Conservation (phyloP, 2,797 vertebrate species). For the Gobio occitaniae region DNA sequence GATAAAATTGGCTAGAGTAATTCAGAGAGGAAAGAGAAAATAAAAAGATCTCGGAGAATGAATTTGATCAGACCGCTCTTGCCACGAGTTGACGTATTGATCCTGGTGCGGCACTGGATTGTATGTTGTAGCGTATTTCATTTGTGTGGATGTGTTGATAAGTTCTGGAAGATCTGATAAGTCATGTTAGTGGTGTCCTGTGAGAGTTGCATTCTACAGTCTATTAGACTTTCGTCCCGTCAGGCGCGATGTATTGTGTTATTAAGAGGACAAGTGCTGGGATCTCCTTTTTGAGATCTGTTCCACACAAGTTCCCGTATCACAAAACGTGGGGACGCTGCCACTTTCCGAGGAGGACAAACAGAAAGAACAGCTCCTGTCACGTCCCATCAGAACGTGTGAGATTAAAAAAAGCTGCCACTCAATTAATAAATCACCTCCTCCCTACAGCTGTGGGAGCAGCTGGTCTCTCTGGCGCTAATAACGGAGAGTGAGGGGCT, state of each 20-base stretch:
- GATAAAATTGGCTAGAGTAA: not conserved
- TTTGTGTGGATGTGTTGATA: slow-evolving; percentile 27
- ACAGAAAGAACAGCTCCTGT: slow-evolving; percentile 49
- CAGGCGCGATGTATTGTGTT: not conserved
- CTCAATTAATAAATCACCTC: slow-evolving; percentile 63
- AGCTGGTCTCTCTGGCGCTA: slow-evolving; percentile 58
- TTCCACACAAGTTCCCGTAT: not conserved
- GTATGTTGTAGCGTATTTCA: slow-evolving; percentile 22
- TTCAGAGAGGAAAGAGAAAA: slow-evolving; percentile 33
- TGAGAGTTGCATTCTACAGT: slow-evolving; percentile 19
- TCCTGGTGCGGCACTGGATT: slow-evolving; percentile 13
- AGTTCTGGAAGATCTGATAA: slow-evolving; percentile 38
- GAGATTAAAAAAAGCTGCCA: slow-evolving; percentile 54
- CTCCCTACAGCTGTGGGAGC: slow-evolving; percentile 60
- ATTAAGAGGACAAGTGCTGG: slow-evolving; percentile 23
- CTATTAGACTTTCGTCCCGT: slow-evolving; percentile 14
- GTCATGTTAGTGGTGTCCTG: slow-evolving; percentile 20
- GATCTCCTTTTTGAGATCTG: slow-evolving; percentile 4
- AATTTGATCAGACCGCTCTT: slow-evolving; percentile 21
- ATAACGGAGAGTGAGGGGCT: slow-evolving; percentile 50
- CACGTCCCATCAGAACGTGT: slow-evolving; percentile 50
- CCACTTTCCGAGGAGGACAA: slow-evolving; percentile 38
- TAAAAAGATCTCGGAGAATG: slow-evolving; percentile 38
- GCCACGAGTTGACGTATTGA: slow-evolving; percentile 29
- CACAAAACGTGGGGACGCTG: slow-evolving; percentile 34